Evolutionary conservation across 2,888 invertebrate species (phyloP), one percentile per base, ranked within the genome.

Genomic region (Idaea dimidiata): DNA sequence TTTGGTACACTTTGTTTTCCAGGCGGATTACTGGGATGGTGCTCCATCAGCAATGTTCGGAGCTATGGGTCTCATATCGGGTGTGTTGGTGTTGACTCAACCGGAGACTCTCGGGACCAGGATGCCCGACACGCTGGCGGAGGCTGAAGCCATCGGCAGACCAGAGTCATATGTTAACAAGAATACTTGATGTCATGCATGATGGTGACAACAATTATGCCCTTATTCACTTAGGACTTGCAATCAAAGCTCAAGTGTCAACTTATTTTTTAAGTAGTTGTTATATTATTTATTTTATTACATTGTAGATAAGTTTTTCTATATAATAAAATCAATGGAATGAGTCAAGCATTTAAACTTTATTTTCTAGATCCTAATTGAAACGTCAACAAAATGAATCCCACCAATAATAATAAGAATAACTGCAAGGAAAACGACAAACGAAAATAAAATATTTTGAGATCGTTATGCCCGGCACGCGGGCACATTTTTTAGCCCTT

Each of bases 21-120:
- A 86, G 88, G 77, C 73, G 74, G 77, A 79, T 0, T 87, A 84
- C 74, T 88, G 87, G 84, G 61, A 70, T 1, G 87, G 88, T 5
- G 76, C 91, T 16, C 95, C 95, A 0, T 88, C 94, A 0, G 73
- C 93, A 63, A 80, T 94, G 73, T 95, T 95, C 70, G 93, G 93
- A 0, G 70, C 72, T 1, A 91, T 93, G 84, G 94, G 93, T 0
- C 73, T 93, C 24, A 68, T 92, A 17, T 89, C 94, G 0, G 94
- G 94, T 0, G 59, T 87, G n/a, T 80, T 94, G 62, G 91, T 94
- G 5, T 86, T 94, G 57, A 89, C 93, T 54, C 94, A 94, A 76
- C 95, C 95, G 0, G 95, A 95, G 83, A 95, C 95, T 0, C 89
- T 94, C 16, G 93, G 94, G 67, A 84, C 91, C 16, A 91, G 89